Percentiles rank a stretch among this genome's conserved stretches.
phyloP scores from a whole-genome alignment of 2,888 invertebrate genomes.

The Agonopterix subpropinquella region DNA sequence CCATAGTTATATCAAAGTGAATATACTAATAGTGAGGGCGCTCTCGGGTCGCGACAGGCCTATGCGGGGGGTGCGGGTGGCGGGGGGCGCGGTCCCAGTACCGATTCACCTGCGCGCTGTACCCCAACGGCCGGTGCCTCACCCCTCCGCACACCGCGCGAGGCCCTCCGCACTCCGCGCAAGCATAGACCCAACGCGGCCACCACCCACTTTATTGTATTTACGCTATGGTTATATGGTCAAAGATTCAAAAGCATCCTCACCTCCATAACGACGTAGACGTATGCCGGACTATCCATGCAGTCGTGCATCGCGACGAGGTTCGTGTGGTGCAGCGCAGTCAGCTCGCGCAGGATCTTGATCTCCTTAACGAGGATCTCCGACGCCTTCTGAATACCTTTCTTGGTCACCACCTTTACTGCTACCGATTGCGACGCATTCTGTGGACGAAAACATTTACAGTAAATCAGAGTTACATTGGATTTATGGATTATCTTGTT shows the following conservation, averaged over 20 bases:
- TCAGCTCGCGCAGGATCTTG: conserved; percentile 98
- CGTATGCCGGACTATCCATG: conserved; percentile 96
- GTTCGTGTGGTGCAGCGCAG: conserved; percentile 98
- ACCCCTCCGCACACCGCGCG: too few species aligned
- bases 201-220: too few species aligned
- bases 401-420: conserved; percentile 98
- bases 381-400: conserved; percentile 97
- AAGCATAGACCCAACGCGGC: too few species aligned
- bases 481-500: not conserved
- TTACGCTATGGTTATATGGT: too few species aligned
- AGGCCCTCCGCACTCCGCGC: too few species aligned
- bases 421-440: conserved; percentile 92
- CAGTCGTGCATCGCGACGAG: conserved; percentile 98
- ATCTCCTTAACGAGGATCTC: conserved; percentile 98
- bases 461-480: not conserved
- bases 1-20: too few species aligned
- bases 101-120: too few species aligned
- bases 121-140: too few species aligned
- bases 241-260: conserved; percentile 36
- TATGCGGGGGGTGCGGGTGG: too few species aligned
- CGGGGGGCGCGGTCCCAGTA: too few species aligned
- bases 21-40: too few species aligned
- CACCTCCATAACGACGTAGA: conserved; percentile 99
- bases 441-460: conserved; percentile 65
- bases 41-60: too few species aligned